These are phyloP conservation scores for Pleuronectes platessa DNA, from an alignment of 2,113 vertebrate species.

Conservation along the genomic window DNA sequence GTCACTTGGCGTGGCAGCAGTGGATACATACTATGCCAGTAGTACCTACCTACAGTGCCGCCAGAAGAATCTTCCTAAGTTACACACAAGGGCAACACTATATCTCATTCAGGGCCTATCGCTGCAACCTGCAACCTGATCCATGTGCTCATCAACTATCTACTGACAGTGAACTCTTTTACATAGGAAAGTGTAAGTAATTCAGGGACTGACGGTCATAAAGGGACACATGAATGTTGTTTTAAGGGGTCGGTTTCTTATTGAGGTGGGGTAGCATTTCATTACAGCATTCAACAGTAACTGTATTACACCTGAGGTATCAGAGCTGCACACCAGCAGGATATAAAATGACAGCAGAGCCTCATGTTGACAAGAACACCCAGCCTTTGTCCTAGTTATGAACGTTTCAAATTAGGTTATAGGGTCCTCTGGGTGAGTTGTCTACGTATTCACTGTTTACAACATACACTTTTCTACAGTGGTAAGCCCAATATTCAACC, in stretches of 20 bases:
- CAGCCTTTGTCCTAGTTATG: not conserved
- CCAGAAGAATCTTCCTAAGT: too few species aligned
- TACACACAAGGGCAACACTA: too few species aligned
- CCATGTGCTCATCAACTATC: too few species aligned
- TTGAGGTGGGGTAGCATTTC: slow-evolving; percentile 1
- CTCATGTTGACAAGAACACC: not conserved
- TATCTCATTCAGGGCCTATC: too few species aligned
- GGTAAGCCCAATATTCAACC: not conserved
- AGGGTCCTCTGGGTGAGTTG: not conserved
- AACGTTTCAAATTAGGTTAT: slow-evolving; percentile 17
- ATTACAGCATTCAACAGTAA: not conserved
- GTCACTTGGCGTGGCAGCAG: not conserved
- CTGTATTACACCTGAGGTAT: not conserved
- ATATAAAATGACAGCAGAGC: slow-evolving; percentile 18
- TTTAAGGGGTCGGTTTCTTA: not conserved
- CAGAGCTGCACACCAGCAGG: not conserved
- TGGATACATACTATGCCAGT: not conserved
- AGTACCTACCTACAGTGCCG: too few species aligned
- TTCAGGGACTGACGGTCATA: not conserved
- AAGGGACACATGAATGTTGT: not conserved
- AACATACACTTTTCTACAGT: too few species aligned
- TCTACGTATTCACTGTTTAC: too few species aligned
- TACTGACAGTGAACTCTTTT: not conserved
- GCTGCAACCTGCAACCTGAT: too few species aligned
- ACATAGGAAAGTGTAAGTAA: not conserved